A percentile compares a stretch with the other conserved stretches of the same genome.
Conservation (phyloP, 1,140 invertebrate species). For the Lepidurus apus region DNA sequence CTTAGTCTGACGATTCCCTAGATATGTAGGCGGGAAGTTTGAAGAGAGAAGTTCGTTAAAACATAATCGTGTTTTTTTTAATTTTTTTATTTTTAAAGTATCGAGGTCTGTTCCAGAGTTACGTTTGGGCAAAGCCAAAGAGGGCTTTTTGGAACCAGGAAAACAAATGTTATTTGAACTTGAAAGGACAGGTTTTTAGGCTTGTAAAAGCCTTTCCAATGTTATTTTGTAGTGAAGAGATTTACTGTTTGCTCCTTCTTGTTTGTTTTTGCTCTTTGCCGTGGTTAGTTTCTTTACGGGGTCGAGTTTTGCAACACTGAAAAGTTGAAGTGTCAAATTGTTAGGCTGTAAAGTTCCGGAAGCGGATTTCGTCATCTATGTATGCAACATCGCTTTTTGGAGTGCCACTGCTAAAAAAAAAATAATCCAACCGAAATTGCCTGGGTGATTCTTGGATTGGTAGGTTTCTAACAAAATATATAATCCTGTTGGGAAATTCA, state of each 20-base stretch:
- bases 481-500: background rate
- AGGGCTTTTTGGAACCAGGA: too few relatives aligned
- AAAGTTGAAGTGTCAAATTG: background rate
- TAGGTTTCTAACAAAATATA: background rate
- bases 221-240: too few relatives aligned
- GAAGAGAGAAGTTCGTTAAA: too few relatives aligned
- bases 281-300: background rate
- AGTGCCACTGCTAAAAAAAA: background rate
- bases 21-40: too few relatives aligned
- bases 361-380: background rate
- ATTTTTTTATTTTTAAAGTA: too few relatives aligned
- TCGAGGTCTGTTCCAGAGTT: too few relatives aligned
- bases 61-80: too few relatives aligned
- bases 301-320: background rate
- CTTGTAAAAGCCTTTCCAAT: too few relatives aligned
- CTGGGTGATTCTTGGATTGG: slow-evolving; percentile 1
- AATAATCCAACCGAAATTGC: slow-evolving; percentile 7
- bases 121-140: too few relatives aligned
- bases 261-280: background rate
- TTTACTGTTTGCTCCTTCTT: background rate
- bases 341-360: background rate
- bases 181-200: too few relatives aligned
- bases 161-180: too few relatives aligned
- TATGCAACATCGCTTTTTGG: background rate
- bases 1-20: too few relatives aligned